Conservation (phyloP, 2,888 invertebrate genomes). For the Trilocha varians region DNA sequence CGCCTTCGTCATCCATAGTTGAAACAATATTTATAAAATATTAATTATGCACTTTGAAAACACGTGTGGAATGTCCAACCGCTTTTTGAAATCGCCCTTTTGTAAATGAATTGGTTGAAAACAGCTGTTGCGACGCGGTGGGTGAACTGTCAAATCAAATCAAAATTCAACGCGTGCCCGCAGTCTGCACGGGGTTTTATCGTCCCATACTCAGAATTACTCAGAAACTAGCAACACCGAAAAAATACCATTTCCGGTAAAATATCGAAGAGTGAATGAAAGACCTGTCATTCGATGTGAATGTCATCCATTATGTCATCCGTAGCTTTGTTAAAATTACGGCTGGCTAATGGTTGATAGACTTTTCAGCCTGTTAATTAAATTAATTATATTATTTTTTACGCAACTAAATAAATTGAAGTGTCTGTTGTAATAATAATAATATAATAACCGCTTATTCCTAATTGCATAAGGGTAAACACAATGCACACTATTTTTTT, state of each 20-base stretch:
- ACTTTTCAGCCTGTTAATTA: too few species aligned
- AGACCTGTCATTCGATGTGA: too few species aligned
- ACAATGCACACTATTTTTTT: too few species aligned
- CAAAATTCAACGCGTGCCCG: constrained; percentile 37
- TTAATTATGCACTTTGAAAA: constrained; percentile 18
- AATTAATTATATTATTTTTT: too few species aligned
- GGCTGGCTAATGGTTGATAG: too few species aligned
- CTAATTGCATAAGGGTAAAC: too few species aligned
- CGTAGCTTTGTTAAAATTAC: too few species aligned
- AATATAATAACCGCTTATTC: too few species aligned
- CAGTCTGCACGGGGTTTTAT: constrained; percentile 1
- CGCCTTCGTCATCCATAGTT: constrained; percentile 50
- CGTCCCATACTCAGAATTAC: too few species aligned
- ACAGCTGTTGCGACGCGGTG: constrained; percentile 65
- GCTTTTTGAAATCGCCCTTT: constrained; percentile 39
- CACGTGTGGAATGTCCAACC: constrained; percentile 45
- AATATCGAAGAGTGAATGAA: neutral
- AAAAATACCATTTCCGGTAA: constrained; percentile 19
- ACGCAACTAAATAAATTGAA: too few species aligned
- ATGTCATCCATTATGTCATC: too few species aligned
- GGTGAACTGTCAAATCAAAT: constrained; percentile 44
- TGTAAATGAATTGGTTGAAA: constrained; percentile 41
- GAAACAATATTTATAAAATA: constrained; percentile 16
- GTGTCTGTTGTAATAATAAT: too few species aligned
- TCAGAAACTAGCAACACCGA: constrained; percentile 30